Base-by-base conservation (phyloP, 1,140 invertebrate species). In the Aethina tumida region DNA sequence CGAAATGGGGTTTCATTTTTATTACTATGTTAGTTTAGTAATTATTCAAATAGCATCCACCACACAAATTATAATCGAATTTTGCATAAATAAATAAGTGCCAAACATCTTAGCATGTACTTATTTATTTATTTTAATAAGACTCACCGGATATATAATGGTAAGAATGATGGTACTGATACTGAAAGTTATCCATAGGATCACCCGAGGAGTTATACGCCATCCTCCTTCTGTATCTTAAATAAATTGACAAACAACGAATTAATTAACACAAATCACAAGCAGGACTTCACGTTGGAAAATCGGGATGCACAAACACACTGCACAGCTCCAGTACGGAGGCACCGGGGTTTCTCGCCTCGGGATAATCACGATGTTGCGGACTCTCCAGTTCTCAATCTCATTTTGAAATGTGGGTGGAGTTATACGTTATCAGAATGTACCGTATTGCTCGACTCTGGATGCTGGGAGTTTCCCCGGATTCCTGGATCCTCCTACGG, bases 121-220 rank as follows among this genome's bases (percentile, higher is more conserved):
- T 5, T 24, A 19, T 39, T 44, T 34, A 27, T 26, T 39, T 44
- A 32, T 43, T 43, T 37, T 43, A 12, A n/a, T 19, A 42, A 24
- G 35, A 42, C 30, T 31, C 46, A 51, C 49, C 49, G 36, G 45
- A 48, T 13, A 51, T 41, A 35, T 51, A 51, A 13, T 51, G 46
- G 21, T 51, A 49, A 12, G 25, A 20, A 33, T 51, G 39, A 12
- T 42, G 38, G 33, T 51, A 51, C 5, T 41, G 36, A 40, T 48
- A 52, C 13, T 52, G 49, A 44, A 39, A 52, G 12, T 45, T 26
- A 41, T 52, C 47, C 30, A 42, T 35, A 20, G 43, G 49, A 41
- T 44, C 43, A 33, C 42, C 42, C 10, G 41, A 35, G 6, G 44
- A 36, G 4, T 38, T 49, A 21, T 47, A 52, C 8, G 47, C 44